Evolutionary conservation across 2,797 vertebrate genomes (phyloP), one percentile per base, ranked within the genome.

Genomic region (Gymnocypris eckloni): DNA sequence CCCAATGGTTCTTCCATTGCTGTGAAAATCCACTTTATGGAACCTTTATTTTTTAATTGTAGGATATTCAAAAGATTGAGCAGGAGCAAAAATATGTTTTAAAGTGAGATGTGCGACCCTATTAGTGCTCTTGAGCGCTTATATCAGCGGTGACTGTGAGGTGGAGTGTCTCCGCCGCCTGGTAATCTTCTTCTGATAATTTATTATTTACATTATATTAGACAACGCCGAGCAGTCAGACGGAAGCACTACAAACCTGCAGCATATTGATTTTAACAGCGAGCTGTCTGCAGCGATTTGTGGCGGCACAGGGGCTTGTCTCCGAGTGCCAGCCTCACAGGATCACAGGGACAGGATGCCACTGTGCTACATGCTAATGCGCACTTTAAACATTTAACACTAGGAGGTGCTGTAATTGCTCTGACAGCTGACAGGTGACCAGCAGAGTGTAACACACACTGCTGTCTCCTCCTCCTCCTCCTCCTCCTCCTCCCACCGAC

Each of bases 161-260:
- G 86, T 83, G 89, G 87, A 61, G 56, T 83, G 90, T 90, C 66
- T 90, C 89, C 88, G 87, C 89, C 64, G 84, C 90, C 84, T 52
- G 80, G 82, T 77, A 84, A 92, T 90, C 91, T 90, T 91, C 90
- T 91, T 37, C 50, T 84, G 84, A 91, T 91, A 91, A 94, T 95
- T 92, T 92, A 94, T 95, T 95, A 95, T 95, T 95, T 94, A 95
- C 91, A 93, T 85, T 90, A 93, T 89, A 92, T 92, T 92, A 94
- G 92, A 91, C 92, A 90, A 93, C 92, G 91, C 89, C 66, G 90
- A 85, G 90, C 92, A 92, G 91, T 90, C 87, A 80, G 89, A 89
- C 56, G 90, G 93, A 87, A 94, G 92, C 88, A 54, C 87, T 90
- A 94, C 94, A 94, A 95, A 95, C 94, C 94, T 93, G 93, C 89